Base-by-base conservation (phyloP, 2,113 vertebrate genomes). In the Megaptera novaeangliae region DNA sequence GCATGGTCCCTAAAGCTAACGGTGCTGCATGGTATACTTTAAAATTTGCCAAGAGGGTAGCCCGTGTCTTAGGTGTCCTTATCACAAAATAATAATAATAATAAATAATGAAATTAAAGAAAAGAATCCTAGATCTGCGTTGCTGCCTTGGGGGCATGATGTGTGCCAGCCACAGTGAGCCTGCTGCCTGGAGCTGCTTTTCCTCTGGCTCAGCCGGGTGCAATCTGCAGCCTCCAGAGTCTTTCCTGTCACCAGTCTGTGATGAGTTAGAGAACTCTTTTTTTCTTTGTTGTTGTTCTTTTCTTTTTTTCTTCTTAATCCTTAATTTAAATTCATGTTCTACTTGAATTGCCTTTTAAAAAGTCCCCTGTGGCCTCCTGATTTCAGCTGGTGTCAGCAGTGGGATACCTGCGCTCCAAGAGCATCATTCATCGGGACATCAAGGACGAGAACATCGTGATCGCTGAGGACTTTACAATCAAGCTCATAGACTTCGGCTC, bases 361-460 rank as follows among this genome's bases (percentile, higher is more conserved):
- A 46, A 41, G 68, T 95, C 87, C 95, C 21, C 95, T 41, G 8
- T 46, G 2, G 27, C 12, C 82, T 74, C 95, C 36, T 82, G 27
- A 21, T 97, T 98, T 46, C 97, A 99, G 99, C 97, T 99, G 97
- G 99, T 99, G 66, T 99, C 99, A 0, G 99, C 99, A 4, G 99
- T 99, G 77, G 99, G 98, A 8, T 99, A 99, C 96, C 98, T 99
- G 88, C 99, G 98, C 93, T 98, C 98, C 0, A 98, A 98, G 96
- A 98, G 98, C 96, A 99, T 99, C 93, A 98, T 99, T 34, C 99
- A 99, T 86, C 98, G 99, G 68, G 99, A 99, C 94, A 99, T 99
- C 95, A 99, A 99, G 98, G 99, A 99, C 31, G 99, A 99, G 98
- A 99, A 99, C 97, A 99, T 99, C 18, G 99, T 99, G 78, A 99